Conservation (phyloP, 2,113 vertebrate genomes). For the Stegastes partitus region DNA sequence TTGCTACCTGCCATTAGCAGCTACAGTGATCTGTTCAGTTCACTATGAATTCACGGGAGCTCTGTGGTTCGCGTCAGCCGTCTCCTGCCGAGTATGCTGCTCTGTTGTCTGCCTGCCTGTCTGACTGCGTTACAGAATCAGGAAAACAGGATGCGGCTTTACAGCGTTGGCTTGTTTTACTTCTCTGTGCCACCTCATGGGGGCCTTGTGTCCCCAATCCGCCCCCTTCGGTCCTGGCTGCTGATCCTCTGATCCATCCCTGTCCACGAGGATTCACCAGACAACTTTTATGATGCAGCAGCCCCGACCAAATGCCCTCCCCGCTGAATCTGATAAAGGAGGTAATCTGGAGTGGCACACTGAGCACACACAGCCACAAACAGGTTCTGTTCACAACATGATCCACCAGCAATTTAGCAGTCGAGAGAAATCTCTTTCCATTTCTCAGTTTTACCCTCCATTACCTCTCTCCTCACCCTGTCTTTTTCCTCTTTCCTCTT, state of each 20-base stretch:
- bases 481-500: slow-evolving; percentile 3
- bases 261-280: slow-evolving; percentile 9
- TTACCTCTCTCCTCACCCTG: background rate
- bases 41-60: slow-evolving; percentile 31
- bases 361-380: background rate
- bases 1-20: slow-evolving; percentile 7
- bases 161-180: slow-evolving; percentile 24
- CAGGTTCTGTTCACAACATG: slow-evolving; percentile 19
- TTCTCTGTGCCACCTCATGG: slow-evolving; percentile 24
- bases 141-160: slow-evolving; percentile 24
- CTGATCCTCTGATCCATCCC: slow-evolving; percentile 25
- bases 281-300: slow-evolving; percentile 31
- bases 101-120: slow-evolving; percentile 1
- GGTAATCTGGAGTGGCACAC: slow-evolving; percentile 2
- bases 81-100: background rate
- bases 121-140: slow-evolving; percentile 23
- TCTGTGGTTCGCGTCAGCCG: background rate
- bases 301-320: background rate
- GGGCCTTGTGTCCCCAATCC: slow-evolving; percentile 6
- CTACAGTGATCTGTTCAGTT: slow-evolving; percentile 24
- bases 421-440: background rate
- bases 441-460: background rate
- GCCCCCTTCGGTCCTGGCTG: background rate
- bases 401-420: background rate
- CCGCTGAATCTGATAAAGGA: background rate